phyloP scores from a whole-genome alignment of 2,888 invertebrate species.

The Pycnomerus fuliginosus region DNA sequence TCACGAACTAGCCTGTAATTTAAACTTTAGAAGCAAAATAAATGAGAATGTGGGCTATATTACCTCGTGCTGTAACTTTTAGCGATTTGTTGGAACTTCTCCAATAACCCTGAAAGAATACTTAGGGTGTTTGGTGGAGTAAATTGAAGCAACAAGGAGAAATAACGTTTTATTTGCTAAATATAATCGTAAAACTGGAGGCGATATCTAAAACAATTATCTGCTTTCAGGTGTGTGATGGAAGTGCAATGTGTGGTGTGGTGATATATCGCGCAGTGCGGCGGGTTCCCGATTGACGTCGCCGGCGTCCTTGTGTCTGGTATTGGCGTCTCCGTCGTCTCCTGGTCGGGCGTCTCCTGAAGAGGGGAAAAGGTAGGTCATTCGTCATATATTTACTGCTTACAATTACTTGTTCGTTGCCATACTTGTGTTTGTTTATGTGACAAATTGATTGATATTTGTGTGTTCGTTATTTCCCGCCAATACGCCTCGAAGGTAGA shows the following conservation, averaged over 20 bases:
- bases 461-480: constrained; percentile 10
- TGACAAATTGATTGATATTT: constrained; percentile 20
- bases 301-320: constrained; percentile 47
- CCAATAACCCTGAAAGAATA: too few relatives aligned
- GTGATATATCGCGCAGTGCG: constrained; percentile 41
- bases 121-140: constrained; percentile 5
- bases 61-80: too few relatives aligned
- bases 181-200: constrained; percentile 17
- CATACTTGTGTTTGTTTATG: constrained; percentile 17
- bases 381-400: constrained; percentile 39
- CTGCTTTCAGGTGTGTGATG: constrained; percentile 38
- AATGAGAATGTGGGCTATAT: too few relatives aligned
- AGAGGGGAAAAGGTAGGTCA: constrained; percentile 42
- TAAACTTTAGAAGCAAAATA: too few relatives aligned
- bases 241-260: constrained; percentile 28
- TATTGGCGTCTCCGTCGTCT: constrained; percentile 40
- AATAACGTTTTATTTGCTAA: constrained; percentile 22
- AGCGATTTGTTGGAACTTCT: too few relatives aligned
- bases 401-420: constrained; percentile 12
- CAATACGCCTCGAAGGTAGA: constrained; percentile 5
- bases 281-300: constrained; percentile 36
- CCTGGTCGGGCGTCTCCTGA: constrained; percentile 35
- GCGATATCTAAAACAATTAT: constrained; percentile 24
- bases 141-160: constrained; percentile 16
- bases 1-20: too few relatives aligned